Evolutionary conservation across 64 coral and sea anemone species (phyloP), one percentile per base, ranked within the genome.

Genomic region (Montipora efflorescens): DNA sequence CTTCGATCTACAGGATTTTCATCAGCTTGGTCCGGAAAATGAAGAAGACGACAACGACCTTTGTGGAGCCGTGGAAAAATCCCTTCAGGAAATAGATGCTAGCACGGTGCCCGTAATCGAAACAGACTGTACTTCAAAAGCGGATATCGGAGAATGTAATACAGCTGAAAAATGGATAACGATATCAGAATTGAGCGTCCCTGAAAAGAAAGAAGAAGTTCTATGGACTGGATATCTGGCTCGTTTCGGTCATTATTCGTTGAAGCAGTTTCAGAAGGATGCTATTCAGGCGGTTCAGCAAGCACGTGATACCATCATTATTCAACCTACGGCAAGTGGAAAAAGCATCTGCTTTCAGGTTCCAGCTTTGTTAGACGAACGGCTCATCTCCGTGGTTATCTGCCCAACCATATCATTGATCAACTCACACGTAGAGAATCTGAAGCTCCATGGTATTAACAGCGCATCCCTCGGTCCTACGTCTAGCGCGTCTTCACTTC

Each of bases 341-440:
- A 88, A 95, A 47, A 82, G 74, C 28, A 10, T 92, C 0, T 88
- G 83, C 61, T 92, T 76, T 84, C 85, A 96, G 70, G 14, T 96
- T 67, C 90, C 77, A 8, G 49, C 90, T 9, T 45, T 96, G 3
- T 89, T 96, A 73, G 77, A 92, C 4, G 36, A 80, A 47, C 15
- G 16, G 2, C 80, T 81, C 16, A 22, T 79, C 45, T n/a, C 51
- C 2, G 48, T 95, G 3, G 88, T 87, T 5, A 14, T 90, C 57
- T 64, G 73, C 36, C 91, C 84, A 7, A 88, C 84, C 1, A 48
- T 93, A 76, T 93, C 91, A 11, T 18, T 93, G 20, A 93, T 87
- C 22, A 78, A 87, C 46, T 93, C 72, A 9, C 59, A 87, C 0
- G 28, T 87, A 7, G 9, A 75, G 3, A 12, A 75, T 13, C 7